Base-by-base conservation (phyloP, 2,797 vertebrate genomes). In the Mus caroli region DNA sequence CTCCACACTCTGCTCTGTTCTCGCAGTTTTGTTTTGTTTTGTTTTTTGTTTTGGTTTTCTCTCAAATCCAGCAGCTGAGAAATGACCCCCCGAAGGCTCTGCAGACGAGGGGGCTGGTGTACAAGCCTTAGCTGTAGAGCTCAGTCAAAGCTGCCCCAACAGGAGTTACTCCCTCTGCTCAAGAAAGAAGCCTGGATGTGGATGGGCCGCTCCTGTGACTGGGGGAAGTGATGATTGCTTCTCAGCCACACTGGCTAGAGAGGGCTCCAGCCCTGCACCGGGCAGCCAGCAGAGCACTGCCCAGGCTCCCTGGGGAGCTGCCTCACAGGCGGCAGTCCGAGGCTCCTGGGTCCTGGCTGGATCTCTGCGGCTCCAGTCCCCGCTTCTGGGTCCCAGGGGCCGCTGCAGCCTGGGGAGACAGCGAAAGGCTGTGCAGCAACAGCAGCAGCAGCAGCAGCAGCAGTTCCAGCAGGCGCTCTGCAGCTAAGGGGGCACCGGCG, bases 271-370 rank as follows among this genome's bases (percentile, higher is more conserved):
- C 67, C 40, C 3, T 0, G 56, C 11, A 6, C 90, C 56, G 20
- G 20, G 96, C 96, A 37, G 91, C 88, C 75, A 91, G 88, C 34
- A 56, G 43, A 17, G 58, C 43, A 90, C 93, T 31, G 76, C 88
- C 56, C 3, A 14, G 60, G 52, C 43, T 84, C 97, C 92, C 91
- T 6, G 0, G 94, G 95, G 80, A 85, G 60, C 94, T 52, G 82
- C 75, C 77, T 92, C 31, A 1, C 73, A 4, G 26, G 22, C 73
- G 69, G 17, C 73, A 54, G 62, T 40, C 17, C 79, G 2, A 37
- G 19, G 26, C 62, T 62, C 19, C 50, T 1, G 0, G 37, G 69
- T 92, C 69, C n/a, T 2, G 22, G 50, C 54, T 3, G 7, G 12
- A 37, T 69, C 34, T 7, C 79, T 0, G 40, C 13, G 6, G 78